phyloP scores from a whole-genome alignment of 2,888 invertebrate species.

The Drosophila tripunctata region DNA sequence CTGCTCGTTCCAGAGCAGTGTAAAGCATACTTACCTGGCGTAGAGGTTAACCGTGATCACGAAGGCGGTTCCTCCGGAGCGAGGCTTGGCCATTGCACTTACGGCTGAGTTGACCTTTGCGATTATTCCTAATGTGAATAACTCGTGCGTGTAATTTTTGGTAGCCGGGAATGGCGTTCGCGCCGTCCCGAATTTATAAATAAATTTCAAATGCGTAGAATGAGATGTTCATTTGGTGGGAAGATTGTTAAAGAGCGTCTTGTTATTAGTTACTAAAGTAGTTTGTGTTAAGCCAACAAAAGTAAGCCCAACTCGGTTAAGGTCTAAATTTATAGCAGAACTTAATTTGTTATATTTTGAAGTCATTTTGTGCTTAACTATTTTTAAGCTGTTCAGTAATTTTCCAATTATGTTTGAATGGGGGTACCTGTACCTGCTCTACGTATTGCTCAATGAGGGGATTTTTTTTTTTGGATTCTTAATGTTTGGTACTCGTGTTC shows the following conservation, averaged over 20 bases:
- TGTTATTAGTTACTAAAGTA: too few species aligned
- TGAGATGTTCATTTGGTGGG: too few species aligned
- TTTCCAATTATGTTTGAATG: neutral
- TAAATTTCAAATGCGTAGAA: constrained; percentile 6
- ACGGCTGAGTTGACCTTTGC: constrained; percentile 72
- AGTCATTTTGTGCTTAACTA: neutral
- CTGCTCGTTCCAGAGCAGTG: constrained; percentile 10
- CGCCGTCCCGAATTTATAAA: constrained; percentile 62
- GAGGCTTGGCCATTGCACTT: constrained; percentile 74
- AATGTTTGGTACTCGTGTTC: constrained; percentile 2
- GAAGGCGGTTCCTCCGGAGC: constrained; percentile 77
- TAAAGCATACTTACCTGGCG: constrained; percentile 72
- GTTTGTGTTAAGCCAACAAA: too few species aligned
- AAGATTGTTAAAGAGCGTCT: too few species aligned
- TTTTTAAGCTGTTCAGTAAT: neutral
- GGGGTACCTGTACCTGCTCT: neutral
- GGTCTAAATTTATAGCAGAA: too few species aligned
- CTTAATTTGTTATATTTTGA: neutral
- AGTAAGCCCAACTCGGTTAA: too few species aligned
- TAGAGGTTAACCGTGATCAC: constrained; percentile 78
- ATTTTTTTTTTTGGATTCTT: constrained; percentile 1
- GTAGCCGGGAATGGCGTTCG: constrained; percentile 75
- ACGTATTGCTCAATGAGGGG: neutral
- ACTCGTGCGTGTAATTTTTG: constrained; percentile 74
- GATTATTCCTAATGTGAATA: constrained; percentile 77